Evolutionary conservation across 30 jellyfish, hydroid and myxozoan species (phyloP).

Genomic region (Turritopsis rubra): DNA sequence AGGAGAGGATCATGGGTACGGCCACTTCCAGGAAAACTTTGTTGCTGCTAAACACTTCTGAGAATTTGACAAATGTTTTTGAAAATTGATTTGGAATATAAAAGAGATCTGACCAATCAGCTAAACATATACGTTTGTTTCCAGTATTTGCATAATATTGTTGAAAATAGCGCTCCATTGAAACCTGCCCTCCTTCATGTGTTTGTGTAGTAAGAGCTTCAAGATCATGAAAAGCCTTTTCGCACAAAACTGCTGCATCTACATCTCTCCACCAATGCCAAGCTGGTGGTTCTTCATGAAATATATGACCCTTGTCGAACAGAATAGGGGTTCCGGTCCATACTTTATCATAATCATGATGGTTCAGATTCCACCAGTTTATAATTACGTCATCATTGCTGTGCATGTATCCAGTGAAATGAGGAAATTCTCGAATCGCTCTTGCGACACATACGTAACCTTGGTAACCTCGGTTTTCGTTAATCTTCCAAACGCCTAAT

Average conservation of each 20-base stretch:
- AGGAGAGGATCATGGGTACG: conserved; percentile 34
- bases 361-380: conserved; percentile 55
- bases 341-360: conserved; percentile 26
- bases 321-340: conserved; percentile 41
- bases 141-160: conserved; percentile 16
- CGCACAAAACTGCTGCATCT: conserved; percentile 31
- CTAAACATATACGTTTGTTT: conserved; percentile 27
- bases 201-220: not conserved
- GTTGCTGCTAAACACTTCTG: conserved; percentile 27
- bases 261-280: conserved; percentile 34
- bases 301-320: not conserved
- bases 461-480: conserved; percentile 35
- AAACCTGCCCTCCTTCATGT: not conserved
- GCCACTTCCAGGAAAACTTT: conserved; percentile 50
- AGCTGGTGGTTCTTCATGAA: conserved; percentile 13
- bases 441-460: conserved; percentile 55
- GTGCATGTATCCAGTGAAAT: conserved; percentile 37
- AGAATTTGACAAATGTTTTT: conserved; percentile 13
- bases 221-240: conserved; percentile 18
- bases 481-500: conserved; percentile 13
- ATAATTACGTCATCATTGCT: conserved; percentile 57
- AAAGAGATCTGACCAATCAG: conserved; percentile 41
- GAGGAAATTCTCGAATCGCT: conserved; percentile 45
- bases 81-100: conserved; percentile 44
- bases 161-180: not conserved